Conservation (phyloP, 2,797 vertebrate genomes). For the Tachyglossus aculeatus region DNA sequence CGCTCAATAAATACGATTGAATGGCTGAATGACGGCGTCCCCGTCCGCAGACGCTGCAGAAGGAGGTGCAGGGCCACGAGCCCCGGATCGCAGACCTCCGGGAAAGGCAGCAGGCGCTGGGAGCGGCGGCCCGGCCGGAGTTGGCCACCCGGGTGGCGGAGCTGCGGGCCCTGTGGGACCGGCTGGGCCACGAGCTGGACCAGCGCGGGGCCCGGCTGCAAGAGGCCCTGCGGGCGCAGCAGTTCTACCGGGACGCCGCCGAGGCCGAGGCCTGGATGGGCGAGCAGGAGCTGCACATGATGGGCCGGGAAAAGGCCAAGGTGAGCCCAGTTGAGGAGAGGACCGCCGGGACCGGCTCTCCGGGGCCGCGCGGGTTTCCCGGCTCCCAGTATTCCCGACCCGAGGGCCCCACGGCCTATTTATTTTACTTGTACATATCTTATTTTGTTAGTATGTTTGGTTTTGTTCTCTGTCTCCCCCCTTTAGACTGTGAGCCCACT, state of each 20-base stretch:
- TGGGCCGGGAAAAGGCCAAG: conserved; percentile 96
- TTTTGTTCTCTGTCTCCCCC: too few relatives aligned
- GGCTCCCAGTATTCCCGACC: accelerated
- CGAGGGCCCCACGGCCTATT: background rate
- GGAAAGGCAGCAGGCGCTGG: conserved; percentile 74
- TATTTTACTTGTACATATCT: too few relatives aligned
- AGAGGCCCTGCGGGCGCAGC: conserved; percentile 86
- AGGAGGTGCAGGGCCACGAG: conserved; percentile 94
- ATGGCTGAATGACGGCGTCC: too few relatives aligned
- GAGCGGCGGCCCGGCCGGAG: conserved; percentile 74
- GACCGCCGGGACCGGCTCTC: accelerated
- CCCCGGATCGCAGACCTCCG: conserved; percentile 89
- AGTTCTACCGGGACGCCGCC: conserved; percentile 89
- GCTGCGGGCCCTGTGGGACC: conserved; percentile 84
- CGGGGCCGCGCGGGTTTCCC: background rate
- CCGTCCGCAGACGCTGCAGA: conserved; percentile 85
- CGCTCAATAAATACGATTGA: too few relatives aligned
- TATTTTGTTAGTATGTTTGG: too few relatives aligned
- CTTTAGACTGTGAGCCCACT: too few relatives aligned
- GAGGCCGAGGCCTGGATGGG: conserved; percentile 97
- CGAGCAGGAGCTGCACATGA: conserved; percentile 96
- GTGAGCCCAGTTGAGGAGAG: conserved; percentile 58
- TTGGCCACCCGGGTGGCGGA: conserved; percentile 79
- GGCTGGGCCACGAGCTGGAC: conserved; percentile 83
- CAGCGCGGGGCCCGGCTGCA: conserved; percentile 82